phyloP scores from a whole-genome alignment of 1,140 invertebrate genomes.

The Hirudo medicinalis region DNA sequence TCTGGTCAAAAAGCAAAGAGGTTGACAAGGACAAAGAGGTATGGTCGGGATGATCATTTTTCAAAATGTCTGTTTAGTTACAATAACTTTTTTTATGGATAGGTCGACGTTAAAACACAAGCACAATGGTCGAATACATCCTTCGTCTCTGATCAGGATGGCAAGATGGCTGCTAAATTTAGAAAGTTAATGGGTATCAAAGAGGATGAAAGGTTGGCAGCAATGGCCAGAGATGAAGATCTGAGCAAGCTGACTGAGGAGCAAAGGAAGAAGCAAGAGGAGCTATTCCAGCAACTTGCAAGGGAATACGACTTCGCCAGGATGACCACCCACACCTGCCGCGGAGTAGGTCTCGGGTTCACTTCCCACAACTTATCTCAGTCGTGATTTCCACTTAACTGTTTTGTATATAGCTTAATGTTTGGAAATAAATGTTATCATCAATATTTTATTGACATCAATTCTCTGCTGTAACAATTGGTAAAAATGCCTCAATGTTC shows the following conservation, averaged over 20 bases:
- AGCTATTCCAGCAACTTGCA: constrained; percentile 79
- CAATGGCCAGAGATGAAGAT: constrained; percentile 12
- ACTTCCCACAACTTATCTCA: constrained; percentile 32
- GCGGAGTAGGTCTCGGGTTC: constrained; percentile 77
- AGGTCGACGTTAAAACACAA: constrained; percentile 20
- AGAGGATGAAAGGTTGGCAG: constrained; percentile 31
- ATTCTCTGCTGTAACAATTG: too few species aligned
- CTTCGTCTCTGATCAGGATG: constrained; percentile 75
- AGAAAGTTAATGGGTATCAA: constrained; percentile 89
- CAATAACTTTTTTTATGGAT: background rate
- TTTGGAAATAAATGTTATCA: too few species aligned
- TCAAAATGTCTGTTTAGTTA: background rate
- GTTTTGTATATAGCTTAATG: too few species aligned
- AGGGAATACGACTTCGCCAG: constrained; percentile 85
- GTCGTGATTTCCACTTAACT: background rate
- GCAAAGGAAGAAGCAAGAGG: constrained; percentile 57
- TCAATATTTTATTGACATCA: too few species aligned
- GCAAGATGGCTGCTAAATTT: constrained; percentile 82
- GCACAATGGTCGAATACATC: constrained; percentile 41
- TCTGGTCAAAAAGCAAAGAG: constrained; percentile 54
- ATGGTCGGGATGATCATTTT: background rate
- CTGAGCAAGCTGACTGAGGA: constrained; percentile 29
- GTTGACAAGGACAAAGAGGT: constrained; percentile 26
- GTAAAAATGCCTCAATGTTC: too few species aligned
- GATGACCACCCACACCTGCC: constrained; percentile 79